Evolutionary conservation across 2,113 vertebrate genomes (phyloP).

Genomic region (Crotophaga sulcirostris): DNA sequence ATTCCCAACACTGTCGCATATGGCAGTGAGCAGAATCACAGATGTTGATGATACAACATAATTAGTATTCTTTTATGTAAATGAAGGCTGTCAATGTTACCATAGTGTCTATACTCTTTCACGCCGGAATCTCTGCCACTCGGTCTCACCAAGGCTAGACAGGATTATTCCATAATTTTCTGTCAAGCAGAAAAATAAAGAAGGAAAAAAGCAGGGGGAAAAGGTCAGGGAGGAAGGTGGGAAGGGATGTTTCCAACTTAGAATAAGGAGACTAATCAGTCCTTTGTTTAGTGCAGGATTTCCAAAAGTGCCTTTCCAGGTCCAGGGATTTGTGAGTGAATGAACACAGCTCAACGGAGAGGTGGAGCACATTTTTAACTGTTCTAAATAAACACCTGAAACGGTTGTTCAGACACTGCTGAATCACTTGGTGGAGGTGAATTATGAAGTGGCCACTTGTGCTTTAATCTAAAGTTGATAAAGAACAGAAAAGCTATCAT

Average conservation of each 20-base stretch:
- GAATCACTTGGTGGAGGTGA: background rate
- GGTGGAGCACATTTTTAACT: background rate
- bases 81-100: constrained; percentile 79
- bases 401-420: background rate
- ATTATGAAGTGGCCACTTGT: constrained; percentile 21
- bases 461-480: background rate
- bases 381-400: background rate
- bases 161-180: constrained; percentile 22
- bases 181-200: background rate
- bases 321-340: background rate
- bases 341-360: background rate
- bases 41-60: constrained; percentile 81
- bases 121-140: constrained; percentile 66
- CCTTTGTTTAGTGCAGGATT: constrained; percentile 37
- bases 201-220: background rate
- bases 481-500: background rate
- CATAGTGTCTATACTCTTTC: constrained; percentile 71
- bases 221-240: background rate
- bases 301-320: background rate
- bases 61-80: constrained; percentile 84
- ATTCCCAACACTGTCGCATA: constrained; percentile 70
- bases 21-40: constrained; percentile 80
- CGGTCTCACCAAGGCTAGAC: constrained; percentile 37
- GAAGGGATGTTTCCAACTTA: background rate
- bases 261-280: background rate